These are phyloP conservation scores for Gymnorhina tibicen DNA, from an alignment of 2,113 vertebrate species.

Conservation along the genomic window DNA sequence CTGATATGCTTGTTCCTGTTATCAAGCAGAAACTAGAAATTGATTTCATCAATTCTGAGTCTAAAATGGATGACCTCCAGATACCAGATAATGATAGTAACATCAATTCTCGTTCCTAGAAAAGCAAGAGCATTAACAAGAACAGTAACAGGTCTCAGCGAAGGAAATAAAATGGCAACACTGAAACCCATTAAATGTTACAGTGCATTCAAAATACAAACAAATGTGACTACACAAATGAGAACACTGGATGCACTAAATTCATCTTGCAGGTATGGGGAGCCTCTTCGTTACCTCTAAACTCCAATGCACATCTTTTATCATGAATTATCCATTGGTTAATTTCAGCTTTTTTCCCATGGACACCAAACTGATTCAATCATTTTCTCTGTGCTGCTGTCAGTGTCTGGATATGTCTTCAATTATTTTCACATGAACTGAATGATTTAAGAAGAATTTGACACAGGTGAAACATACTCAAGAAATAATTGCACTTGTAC, in stretches of 20 bases:
- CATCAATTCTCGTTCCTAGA: background rate
- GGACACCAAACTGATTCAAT: background rate
- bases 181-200: background rate
- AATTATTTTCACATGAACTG: background rate
- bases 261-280: background rate
- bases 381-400: background rate
- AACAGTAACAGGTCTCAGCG: background rate
- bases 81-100: background rate
- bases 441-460: background rate
- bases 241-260: background rate
- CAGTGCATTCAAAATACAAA: background rate
- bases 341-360: background rate
- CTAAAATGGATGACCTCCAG: background rate
- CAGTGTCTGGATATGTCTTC: background rate
- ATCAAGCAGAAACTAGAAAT: background rate
- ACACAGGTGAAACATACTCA: background rate
- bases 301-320: background rate
- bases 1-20: background rate
- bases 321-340: background rate
- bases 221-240: background rate
- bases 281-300: background rate
- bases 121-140: background rate
- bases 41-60: background rate
- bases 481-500: background rate
- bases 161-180: background rate